Base-by-base conservation (phyloP, 2,113 vertebrate species). In the Rhipidura dahli region DNA sequence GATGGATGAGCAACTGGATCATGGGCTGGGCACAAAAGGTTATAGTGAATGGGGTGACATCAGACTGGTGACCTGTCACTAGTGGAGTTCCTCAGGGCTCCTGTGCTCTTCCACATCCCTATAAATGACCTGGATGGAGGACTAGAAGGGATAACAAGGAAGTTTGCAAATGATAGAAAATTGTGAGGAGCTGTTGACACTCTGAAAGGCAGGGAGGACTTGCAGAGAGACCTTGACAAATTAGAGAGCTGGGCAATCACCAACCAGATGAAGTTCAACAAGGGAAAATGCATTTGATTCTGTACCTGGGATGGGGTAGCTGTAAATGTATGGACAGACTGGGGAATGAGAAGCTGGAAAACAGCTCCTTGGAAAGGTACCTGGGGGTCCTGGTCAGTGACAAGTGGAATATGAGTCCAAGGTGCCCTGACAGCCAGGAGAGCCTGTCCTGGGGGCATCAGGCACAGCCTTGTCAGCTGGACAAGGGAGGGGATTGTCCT, bases 381-480 rank as follows among this genome's bases (percentile, higher is more conserved):
- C 2, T 63, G 54, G 9, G 16, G 10, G 4, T 33, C 15, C 49
- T 73, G n/a, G 9, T 14, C 0, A 0, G 1, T 37, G 18, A 0
- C 3, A 83, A 33, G 15, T 4, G 23, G 49, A 22, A 37, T 2
- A 2, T 3, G 28, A n/a, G 4, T 0, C 49, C 54, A 49, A 14
- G 45, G 14, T 45, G 49, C 49, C 57, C 33, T 27, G n/a, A n/a
- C 33, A 63, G 49, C 28, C 81, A 54, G 22, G 49, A 37, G 33
- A 7, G 22, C 3, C 3, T 50, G 24, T 11, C 33, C 61, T 20
- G n/a, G 18, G 27, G 33, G 0, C 57, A 54, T 54, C 50, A 84
- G 49, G 59, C 2, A 2, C 30, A 84, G 15, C 40, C 56, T n/a
- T 1, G 0, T 22, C 56, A 47, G n/a, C 40, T 0, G 1, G 68